Evolutionary conservation across 1,140 invertebrate genomes (phyloP).

Genomic region (Drosophila carrolli): DNA sequence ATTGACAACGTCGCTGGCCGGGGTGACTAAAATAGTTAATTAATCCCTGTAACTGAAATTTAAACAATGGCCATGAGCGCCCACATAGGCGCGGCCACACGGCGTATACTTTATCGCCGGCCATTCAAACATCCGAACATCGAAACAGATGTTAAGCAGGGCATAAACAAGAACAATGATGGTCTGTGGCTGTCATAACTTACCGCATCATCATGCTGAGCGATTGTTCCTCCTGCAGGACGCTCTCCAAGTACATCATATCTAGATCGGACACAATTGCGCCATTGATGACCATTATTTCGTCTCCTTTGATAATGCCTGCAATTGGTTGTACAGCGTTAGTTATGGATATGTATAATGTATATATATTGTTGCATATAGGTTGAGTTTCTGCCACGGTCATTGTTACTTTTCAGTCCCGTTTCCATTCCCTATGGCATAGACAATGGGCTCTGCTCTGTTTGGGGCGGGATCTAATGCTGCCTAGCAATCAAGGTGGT

Average conservation of each 20-base stretch:
- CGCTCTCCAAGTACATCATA: conserved; percentile 99
- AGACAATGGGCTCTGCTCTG: conserved; percentile 25
- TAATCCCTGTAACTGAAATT: conserved; percentile 62
- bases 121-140: conserved; percentile 25
- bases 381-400: conserved; percentile 28
- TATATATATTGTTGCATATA: conserved; percentile 24
- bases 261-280: conserved; percentile 98
- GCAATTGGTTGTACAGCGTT: conserved; percentile 80
- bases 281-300: conserved; percentile 99
- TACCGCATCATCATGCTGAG: conserved; percentile 98
- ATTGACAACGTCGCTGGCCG: conserved; percentile 35
- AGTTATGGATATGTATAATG: conserved; percentile 16
- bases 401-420: conserved; percentile 40
- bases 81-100: conserved; percentile 5
- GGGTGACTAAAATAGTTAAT: conserved; percentile 68
- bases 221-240: conserved; percentile 96
- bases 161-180: conserved; percentile 47
- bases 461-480: conserved; percentile 24
- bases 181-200: conserved; percentile 51
- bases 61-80: conserved; percentile 48
- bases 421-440: background rate
- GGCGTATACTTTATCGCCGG: conserved; percentile 30
- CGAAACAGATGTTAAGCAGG: conserved; percentile 48
- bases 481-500: conserved; percentile 41
- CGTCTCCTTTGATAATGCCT: conserved; percentile 98